These are phyloP conservation scores for Odontophorus gujanensis DNA, from an alignment of 2,113 vertebrate species.

Conservation along the genomic window DNA sequence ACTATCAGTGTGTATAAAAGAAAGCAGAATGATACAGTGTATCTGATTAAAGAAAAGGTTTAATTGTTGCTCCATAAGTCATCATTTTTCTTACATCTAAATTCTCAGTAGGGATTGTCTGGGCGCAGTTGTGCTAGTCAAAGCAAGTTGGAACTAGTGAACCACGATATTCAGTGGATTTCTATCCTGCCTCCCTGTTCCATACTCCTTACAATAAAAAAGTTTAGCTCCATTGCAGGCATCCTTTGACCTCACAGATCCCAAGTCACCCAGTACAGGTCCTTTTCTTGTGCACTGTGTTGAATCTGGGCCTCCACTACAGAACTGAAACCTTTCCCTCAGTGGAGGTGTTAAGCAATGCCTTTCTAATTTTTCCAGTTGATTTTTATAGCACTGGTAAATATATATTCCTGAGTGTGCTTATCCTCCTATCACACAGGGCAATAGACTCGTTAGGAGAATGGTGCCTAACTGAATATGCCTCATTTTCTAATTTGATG, in stretches of 20 bases:
- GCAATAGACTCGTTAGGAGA: neutral
- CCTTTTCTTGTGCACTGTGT: accelerated
- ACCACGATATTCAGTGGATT: neutral
- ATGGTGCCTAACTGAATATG: neutral
- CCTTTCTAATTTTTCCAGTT: neutral
- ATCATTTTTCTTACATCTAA: neutral
- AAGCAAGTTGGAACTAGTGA: neutral
- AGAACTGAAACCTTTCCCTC: neutral
- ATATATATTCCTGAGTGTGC: neutral
- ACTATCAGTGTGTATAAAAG: neutral
- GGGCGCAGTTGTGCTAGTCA: neutral
- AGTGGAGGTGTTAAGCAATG: neutral
- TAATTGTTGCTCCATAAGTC: neutral
- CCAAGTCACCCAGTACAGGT: accelerated
- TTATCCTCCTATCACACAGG: accelerated
- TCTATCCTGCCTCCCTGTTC: accelerated
- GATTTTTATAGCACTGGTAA: neutral
- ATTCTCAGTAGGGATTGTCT: neutral
- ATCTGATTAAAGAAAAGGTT: neutral
- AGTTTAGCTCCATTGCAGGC: neutral
- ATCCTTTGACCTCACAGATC: neutral
- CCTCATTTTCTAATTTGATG: neutral
- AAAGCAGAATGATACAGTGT: neutral
- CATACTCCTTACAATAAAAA: accelerated
- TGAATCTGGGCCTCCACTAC: neutral